These are phyloP conservation scores for Glaucomys volans DNA, from an alignment of 2,113 vertebrate species.

Conservation along the genomic window DNA sequence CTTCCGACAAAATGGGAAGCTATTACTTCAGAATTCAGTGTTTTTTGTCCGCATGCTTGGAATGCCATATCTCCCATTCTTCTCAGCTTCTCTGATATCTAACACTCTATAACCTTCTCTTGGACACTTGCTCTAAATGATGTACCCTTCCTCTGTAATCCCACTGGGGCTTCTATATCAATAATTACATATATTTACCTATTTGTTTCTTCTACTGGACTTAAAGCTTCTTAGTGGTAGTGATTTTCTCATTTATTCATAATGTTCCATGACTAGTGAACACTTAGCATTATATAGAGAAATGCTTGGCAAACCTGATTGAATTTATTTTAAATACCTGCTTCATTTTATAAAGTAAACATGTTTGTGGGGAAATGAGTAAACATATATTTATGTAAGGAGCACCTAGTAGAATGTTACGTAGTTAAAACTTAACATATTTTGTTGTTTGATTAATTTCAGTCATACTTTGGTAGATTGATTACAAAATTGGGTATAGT, in stretches of 20 bases:
- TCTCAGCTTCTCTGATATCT: neutral
- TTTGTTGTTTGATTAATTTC: slow-evolving; percentile 3
- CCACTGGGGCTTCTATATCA: neutral
- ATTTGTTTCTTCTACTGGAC: neutral
- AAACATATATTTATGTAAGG: neutral
- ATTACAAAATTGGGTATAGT: neutral
- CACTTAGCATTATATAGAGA: neutral
- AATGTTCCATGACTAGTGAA: neutral
- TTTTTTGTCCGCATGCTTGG: neutral
- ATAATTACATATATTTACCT: neutral
- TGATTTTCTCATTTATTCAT: neutral
- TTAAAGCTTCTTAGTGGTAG: neutral
- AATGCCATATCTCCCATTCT: neutral
- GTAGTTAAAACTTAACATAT: neutral
- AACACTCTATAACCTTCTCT: neutral
- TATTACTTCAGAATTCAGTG: neutral
- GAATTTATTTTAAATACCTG: slow-evolving; percentile 3
- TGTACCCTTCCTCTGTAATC: neutral
- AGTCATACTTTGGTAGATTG: neutral
- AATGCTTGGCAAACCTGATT: slow-evolving; percentile 9
- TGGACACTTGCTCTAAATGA: neutral
- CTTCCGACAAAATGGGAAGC: neutral
- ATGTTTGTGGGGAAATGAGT: neutral
- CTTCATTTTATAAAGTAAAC: slow-evolving; percentile 7
- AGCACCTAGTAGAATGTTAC: neutral